Conservation (phyloP, 1,140 invertebrate species). For the Sycophila sp. region DNA sequence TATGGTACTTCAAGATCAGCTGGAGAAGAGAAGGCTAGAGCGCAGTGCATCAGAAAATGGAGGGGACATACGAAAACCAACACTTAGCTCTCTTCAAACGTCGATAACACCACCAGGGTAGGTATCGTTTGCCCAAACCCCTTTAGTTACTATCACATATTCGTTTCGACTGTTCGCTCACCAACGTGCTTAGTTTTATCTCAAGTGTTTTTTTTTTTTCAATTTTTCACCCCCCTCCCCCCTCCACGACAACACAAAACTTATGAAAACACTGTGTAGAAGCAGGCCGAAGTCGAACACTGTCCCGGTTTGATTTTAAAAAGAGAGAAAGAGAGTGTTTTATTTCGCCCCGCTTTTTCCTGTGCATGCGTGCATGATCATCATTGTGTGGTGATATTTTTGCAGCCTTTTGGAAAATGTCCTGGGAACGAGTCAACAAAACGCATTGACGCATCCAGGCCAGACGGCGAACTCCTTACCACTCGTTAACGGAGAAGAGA, state of each 20-base stretch:
- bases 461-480: conserved; percentile 57
- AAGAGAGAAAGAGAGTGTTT: no score
- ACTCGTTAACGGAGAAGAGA: conserved; percentile 72
- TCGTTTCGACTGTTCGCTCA: neutral
- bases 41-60: conserved; percentile 59
- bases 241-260: neutral
- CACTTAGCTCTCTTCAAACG: conserved; percentile 53
- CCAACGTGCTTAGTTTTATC: neutral
- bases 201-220: neutral
- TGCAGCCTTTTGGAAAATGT: conserved; percentile 58
- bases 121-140: no score
- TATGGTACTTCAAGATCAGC: conserved; percentile 60
- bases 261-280: conserved; percentile 16
- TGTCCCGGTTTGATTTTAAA: no score
- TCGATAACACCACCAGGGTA: conserved; percentile 60
- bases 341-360: no score
- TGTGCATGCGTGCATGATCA: conserved; percentile 46
- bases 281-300: no score
- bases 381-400: conserved; percentile 46
- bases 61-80: conserved; percentile 52
- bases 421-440: conserved; percentile 47
- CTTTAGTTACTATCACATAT: neutral
- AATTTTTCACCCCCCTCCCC: neutral
- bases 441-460: conserved; percentile 48
- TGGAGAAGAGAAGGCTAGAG: conserved; percentile 59